These are phyloP conservation scores for Pocillopora damicornis DNA, from an alignment of 64 coral and sea anemone species.

Conservation along the genomic window DNA sequence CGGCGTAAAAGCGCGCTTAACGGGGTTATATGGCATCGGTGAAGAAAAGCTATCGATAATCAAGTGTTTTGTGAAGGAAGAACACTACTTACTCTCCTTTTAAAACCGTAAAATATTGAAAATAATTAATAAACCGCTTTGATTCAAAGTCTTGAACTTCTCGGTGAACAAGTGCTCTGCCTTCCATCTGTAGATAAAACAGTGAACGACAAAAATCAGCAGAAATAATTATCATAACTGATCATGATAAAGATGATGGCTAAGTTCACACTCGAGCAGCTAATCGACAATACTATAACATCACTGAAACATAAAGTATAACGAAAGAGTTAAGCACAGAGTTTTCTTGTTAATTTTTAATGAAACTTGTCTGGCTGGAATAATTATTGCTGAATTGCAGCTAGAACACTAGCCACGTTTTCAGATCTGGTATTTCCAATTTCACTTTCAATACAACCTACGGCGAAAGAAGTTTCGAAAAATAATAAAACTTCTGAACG, in stretches of 20 bases:
- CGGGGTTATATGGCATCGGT: too few species aligned
- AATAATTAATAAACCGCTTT: constrained; percentile 14
- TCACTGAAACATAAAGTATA: too few species aligned
- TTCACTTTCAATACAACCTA: too few species aligned
- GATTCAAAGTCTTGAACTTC: constrained; percentile 39
- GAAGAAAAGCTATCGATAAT: neutral
- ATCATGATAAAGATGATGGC: too few species aligned
- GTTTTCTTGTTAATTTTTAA: neutral
- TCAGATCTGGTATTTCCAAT: too few species aligned
- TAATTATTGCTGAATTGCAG: neutral
- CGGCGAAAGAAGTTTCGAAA: too few species aligned
- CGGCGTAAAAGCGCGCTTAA: too few species aligned
- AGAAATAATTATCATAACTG: too few species aligned
- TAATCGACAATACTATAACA: too few species aligned
- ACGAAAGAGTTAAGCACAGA: neutral
- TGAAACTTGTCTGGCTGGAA: neutral
- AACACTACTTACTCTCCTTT: constrained; percentile 21
- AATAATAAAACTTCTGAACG: too few species aligned
- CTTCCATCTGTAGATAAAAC: neutral
- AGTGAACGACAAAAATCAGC: neutral
- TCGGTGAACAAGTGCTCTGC: constrained; percentile 14
- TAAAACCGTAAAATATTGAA: constrained; percentile 14
- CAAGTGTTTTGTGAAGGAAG: neutral
- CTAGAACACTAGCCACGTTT: too few species aligned
- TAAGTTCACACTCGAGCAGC: too few species aligned